phyloP scores from a whole-genome alignment of 2,888 invertebrate genomes.

The Nycteola revayana region DNA sequence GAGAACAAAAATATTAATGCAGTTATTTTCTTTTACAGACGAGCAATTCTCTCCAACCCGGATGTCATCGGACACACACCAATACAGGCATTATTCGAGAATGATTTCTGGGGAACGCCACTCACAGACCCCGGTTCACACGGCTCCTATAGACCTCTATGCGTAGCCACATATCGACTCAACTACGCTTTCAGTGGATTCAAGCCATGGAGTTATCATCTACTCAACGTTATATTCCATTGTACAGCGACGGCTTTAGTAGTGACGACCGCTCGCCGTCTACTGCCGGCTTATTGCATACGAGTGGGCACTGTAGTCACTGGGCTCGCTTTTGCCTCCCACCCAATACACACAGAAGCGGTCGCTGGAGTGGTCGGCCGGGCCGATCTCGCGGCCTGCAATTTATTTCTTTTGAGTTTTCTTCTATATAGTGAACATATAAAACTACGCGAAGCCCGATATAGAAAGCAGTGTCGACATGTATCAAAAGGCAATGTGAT shows the following conservation, averaged over 20 bases:
- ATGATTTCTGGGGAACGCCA: slow-evolving; percentile 99
- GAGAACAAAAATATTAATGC: too few relatives aligned
- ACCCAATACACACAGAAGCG: slow-evolving; percentile 98
- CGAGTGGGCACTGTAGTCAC: slow-evolving; percentile 88
- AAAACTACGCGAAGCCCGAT: slow-evolving; percentile 80
- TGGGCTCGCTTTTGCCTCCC: slow-evolving; percentile 94
- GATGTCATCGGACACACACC: slow-evolving; percentile 94
- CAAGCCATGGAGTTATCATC: slow-evolving; percentile 92
- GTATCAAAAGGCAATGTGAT: slow-evolving; percentile 51
- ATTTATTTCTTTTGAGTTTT: slow-evolving; percentile 94
- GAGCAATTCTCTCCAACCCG: slow-evolving; percentile 96
- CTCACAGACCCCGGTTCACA: slow-evolving; percentile 96
- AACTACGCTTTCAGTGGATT: slow-evolving; percentile 90
- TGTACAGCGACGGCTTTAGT: slow-evolving; percentile 92
- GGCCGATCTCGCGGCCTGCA: slow-evolving; percentile 95
- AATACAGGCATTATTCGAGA: slow-evolving; percentile 90
- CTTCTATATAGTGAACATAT: slow-evolving; percentile 92
- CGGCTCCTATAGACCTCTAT: slow-evolving; percentile 97
- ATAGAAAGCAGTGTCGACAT: slow-evolving; percentile 62
- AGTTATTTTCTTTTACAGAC: slow-evolving; percentile 84
- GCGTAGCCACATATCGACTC: slow-evolving; percentile 93
- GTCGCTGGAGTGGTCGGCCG: slow-evolving; percentile 97
- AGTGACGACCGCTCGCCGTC: slow-evolving; percentile 87
- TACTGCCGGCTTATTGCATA: slow-evolving; percentile 84
- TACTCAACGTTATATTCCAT: slow-evolving; percentile 93